These are phyloP conservation scores for Aptenodytes forsteri DNA, from an alignment of 2,113 vertebrate genomes.

Conservation along the genomic window DNA sequence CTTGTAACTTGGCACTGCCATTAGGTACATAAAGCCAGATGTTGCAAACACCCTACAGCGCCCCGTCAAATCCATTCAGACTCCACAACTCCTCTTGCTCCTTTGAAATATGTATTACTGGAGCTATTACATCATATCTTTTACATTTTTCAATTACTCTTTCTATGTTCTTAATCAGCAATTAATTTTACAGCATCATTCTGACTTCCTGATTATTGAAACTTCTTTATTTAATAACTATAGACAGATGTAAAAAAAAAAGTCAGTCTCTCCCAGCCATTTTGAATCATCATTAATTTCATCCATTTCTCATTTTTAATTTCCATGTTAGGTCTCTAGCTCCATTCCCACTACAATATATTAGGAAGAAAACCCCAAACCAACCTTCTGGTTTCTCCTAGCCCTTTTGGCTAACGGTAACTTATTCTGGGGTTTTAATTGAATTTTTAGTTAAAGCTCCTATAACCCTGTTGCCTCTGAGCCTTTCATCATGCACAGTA, in stretches of 20 bases:
- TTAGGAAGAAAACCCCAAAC: background rate
- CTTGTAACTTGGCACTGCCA: background rate
- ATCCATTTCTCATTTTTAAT: constrained; percentile 39
- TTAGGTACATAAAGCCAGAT: background rate
- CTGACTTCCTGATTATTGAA: background rate
- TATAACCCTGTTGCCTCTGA: background rate
- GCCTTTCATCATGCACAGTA: background rate
- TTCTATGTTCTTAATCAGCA: background rate
- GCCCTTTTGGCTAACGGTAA: background rate
- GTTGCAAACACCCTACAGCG: background rate
- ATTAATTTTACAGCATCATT: constrained; percentile 5
- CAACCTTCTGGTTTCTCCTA: background rate
- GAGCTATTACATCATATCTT: background rate
- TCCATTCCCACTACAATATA: background rate
- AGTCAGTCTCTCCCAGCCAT: background rate
- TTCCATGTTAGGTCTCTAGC: constrained; percentile 12
- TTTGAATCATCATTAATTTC: background rate
- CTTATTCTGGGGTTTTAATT: constrained; percentile 19
- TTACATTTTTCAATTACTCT: background rate
- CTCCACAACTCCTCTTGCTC: background rate
- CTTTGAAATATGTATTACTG: background rate
- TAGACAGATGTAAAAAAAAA: background rate
- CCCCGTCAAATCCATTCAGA: background rate
- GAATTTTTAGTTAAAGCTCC: constrained; percentile 46
- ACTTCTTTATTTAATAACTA: background rate